Base-by-base conservation (phyloP, 2,113 vertebrate genomes). In the Albula goreensis region DNA sequence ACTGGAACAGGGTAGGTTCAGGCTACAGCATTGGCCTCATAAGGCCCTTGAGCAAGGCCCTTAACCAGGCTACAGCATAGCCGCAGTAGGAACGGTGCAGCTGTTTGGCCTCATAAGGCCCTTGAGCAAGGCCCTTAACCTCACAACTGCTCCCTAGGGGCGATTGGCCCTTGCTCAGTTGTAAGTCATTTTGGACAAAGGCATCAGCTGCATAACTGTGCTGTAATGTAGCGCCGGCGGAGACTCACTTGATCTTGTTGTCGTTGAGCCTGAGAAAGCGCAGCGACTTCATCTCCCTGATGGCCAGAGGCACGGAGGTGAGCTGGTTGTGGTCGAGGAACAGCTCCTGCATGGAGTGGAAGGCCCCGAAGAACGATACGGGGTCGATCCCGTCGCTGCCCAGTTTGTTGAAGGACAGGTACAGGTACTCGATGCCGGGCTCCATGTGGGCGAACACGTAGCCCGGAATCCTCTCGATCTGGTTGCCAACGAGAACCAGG, bases 391-490 rank as follows among this genome's bases (percentile, higher is more conserved):
- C 96, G 1, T 97, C 95, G 0, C 96, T 96, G 0, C 95, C 93
- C 87, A 99, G 95, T 89, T 95, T 98, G 94, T 99, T 99, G 91
- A 95, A 97, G 41, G 98, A 99, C 41, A 99, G 95, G 90, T 99
- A 99, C 81, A 99, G 95, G 50, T 98, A 99, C 92, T 99, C 97
- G 51, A 99, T 89, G 10, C 98, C 98, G 0, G 98, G 98, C 6
- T 95, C 92, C 97, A 99, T 96, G 90, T 99, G 98, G 78, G 96
- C 98, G 80, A 99, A 98, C 80, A 99, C 97, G 0, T 96, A 99
- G 83, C 97, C 98, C 91, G 98, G 98, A 86, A 99, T 97, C 87
- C 97, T 96, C 89, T 99, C 98, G 6, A 99, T 99, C 88, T 96
- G 96, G 89, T 99, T 99, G 49, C 97, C 97, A 1, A 98, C 92